Evolutionary conservation across 2,797 vertebrate genomes (phyloP), one percentile per base, ranked within the genome.

Genomic region (Catharus ustulatus): DNA sequence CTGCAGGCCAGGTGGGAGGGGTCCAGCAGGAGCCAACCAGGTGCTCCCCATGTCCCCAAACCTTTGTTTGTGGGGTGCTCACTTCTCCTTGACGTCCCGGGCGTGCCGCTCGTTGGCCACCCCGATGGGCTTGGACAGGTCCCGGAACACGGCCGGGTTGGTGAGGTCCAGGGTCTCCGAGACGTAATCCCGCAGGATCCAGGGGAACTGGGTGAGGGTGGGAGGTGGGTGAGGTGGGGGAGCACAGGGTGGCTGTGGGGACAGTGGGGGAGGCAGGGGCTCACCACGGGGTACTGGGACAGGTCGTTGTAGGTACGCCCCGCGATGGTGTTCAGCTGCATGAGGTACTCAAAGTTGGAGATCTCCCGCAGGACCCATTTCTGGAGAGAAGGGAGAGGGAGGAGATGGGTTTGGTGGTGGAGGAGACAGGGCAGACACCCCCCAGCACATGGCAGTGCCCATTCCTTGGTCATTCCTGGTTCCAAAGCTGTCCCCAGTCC

Each of bases 261-360:
- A 10, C 0, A 6, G 29, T 0, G 30, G 30, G 20, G 43, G 19
- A 15, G 23, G 34, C 4, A 0, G 1, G 57, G 59, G 16, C 98
- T 98, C 94, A 99, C 99, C 98, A 99, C 99, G 0, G 99, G 99
- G 96, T 99, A 99, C 97, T 99, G 99, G 5, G 99, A 99, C 88
- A 99, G 97, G 98, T 99, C 99, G 0, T 99, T 99, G 98, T 99
- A 99, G 57, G 99, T 99, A 79, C 99, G 98, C 7, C 99, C 99
- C 0, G 99, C 98, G 1, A 99, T 99, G 43, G 99, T 99, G 97
- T 99, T 99, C 54, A 99, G 98, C 84, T 99, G 99, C 99, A 99
- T 99, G 93, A 99, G 97, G 97, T 99, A 99, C 95, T 99, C 99
- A 3, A 99, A 99, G 96, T 99, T 99, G 96, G 99, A 99, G 95